Conservation (phyloP, 1,140 invertebrate genomes). For the Diachasma alloeum region DNA sequence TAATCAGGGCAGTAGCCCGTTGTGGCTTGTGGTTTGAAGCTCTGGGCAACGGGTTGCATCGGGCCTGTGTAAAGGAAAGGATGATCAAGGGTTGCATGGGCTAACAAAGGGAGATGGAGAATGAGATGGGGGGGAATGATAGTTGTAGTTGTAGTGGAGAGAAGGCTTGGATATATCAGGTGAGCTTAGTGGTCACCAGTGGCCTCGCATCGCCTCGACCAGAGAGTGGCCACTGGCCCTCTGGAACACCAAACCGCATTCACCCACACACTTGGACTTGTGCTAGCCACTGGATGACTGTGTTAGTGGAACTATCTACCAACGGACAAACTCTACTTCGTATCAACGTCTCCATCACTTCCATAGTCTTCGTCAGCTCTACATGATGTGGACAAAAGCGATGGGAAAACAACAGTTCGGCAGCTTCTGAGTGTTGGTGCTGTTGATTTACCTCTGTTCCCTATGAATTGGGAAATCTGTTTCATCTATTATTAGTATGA, state of each 20-base stretch:
- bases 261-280: slow-evolving; percentile 34
- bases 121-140: slow-evolving; percentile 10
- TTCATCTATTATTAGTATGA: no score
- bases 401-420: no score
- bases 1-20: slow-evolving; percentile 66
- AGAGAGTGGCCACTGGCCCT: slow-evolving; percentile 55
- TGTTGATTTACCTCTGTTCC: no score
- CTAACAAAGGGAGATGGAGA: slow-evolving; percentile 5
- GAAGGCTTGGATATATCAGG: slow-evolving; percentile 51
- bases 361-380: not conserved
- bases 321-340: slow-evolving; percentile 10
- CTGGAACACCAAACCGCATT: slow-evolving; percentile 49
- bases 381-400: no score
- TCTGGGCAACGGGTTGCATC: slow-evolving; percentile 46
- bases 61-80: slow-evolving; percentile 59
- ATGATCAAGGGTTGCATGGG: slow-evolving; percentile 28
- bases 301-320: not conserved
- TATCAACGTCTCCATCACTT: not conserved
- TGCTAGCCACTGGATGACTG: not conserved
- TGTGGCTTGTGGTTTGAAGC: slow-evolving; percentile 62
- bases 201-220: slow-evolving; percentile 54
- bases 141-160: slow-evolving; percentile 35
- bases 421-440: no score
- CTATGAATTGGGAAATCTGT: no score
- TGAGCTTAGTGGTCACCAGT: slow-evolving; percentile 60